Evolutionary conservation across 1,140 invertebrate genomes (phyloP), one percentile per base, ranked within the genome.

Genomic region (Drosophila malerkotliana): DNA sequence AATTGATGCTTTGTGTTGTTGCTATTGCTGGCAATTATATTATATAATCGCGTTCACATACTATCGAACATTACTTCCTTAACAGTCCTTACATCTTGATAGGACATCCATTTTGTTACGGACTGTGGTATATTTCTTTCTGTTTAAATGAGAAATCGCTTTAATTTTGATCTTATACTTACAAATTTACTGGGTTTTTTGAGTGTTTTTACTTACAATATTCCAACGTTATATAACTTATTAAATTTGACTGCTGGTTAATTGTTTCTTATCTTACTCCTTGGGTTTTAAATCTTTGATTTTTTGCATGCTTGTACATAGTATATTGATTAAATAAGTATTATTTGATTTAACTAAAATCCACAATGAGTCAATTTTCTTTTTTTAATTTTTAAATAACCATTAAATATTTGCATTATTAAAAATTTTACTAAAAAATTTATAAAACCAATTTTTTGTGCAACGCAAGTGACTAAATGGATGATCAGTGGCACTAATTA

Each of bases 1-100:
- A 87, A 87, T 87, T 87, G 83, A 88, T 88, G 71, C 78, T 67
- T 51, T 60, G 41, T 44, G n/a, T 44, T 44, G 41, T 44, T 44
- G 41, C 41, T 44, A 44, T 44, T 44, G 15, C 41, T 44, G 41
- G 15, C 41, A 44, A 44, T 44, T 44, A 44, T 44, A 44, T 14
- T 44, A 44, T 44, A 44, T 14, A 14, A 44, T 44, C 41, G 41
- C 34, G 9, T 34, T 34, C 32, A 41, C 39, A 15, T 18, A 37
- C 10, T 37, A 37, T 37, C 34, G 34, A 37, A 37, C 34, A 37
- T 37, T 4, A 37, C 34, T 12, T 37, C 34, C 34, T n/a, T 7
- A 34, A 34, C 32, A 34, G 32, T 9, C 8, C 32, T 34, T 34
- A 28, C 26, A 28, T 28, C 26, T 28, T 28, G 5, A 28, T 28